A percentile compares a stretch with the other conserved stretches of the same genome.
These are phyloP conservation scores for Heteronetta atricapilla DNA, from an alignment of 2,113 vertebrate species.

Conservation along the genomic window DNA sequence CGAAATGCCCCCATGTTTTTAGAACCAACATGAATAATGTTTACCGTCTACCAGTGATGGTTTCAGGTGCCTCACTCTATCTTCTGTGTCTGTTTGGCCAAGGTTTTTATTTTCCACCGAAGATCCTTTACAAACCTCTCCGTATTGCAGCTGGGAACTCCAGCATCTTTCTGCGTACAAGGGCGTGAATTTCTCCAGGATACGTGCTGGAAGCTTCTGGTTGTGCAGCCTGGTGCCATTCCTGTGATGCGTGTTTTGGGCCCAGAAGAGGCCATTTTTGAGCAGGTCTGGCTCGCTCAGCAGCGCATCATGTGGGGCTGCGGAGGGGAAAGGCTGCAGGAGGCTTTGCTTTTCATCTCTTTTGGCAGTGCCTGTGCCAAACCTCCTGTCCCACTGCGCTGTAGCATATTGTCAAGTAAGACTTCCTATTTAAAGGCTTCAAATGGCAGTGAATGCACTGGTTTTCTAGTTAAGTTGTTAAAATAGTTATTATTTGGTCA, in stretches of 20 bases:
- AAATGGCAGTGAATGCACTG: neutral
- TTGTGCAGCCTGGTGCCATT: neutral
- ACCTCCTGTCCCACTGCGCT: neutral
- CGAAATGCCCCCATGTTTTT: accelerated
- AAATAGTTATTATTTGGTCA: neutral
- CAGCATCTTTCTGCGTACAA: neutral
- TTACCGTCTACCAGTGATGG: no score
- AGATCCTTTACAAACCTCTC: neutral
- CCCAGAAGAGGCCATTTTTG: neutral
- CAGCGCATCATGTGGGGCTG: accelerated
- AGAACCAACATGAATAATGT: accelerated
- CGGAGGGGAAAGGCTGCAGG: neutral
- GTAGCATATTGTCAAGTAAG: neutral
- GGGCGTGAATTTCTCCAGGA: neutral
- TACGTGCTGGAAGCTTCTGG: neutral
- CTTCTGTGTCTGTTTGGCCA: neutral
- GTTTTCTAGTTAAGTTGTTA: slow-evolving; percentile 25
- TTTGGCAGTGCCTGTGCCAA: neutral
- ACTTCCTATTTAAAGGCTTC: neutral
- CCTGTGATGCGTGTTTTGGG: neutral
- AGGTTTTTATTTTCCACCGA: neutral
- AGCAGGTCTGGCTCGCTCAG: neutral
- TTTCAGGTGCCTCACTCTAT: neutral
- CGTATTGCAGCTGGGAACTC: neutral
- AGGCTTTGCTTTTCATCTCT: neutral